Evolutionary conservation across 2,113 vertebrate genomes (phyloP).

Genomic region (Chroicocephalus ridibundus): DNA sequence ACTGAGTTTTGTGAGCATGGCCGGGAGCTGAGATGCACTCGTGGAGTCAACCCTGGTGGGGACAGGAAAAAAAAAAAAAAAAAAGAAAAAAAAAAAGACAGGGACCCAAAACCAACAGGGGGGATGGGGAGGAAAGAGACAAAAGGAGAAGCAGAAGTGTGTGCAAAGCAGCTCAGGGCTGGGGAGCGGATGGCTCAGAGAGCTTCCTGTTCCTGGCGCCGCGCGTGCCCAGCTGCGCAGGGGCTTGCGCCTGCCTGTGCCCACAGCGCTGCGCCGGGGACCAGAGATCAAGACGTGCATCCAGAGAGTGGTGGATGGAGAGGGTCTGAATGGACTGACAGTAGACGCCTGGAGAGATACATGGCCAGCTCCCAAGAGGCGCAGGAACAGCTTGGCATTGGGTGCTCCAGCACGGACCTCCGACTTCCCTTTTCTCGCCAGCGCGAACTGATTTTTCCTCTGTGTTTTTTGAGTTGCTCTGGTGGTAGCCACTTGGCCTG

Average conservation of each 20-base stretch:
- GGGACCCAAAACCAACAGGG: background rate
- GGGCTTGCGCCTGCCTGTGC: background rate
- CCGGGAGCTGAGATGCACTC: background rate
- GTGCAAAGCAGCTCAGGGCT: constrained; percentile 57
- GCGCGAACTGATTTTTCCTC: background rate
- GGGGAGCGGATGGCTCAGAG: constrained; percentile 44
- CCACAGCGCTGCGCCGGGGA: background rate
- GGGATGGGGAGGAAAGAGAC: constrained; percentile 2
- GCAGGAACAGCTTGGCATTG: background rate
- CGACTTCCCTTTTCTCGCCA: constrained; percentile 33
- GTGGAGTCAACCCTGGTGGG: background rate
- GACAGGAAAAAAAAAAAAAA: too few species aligned
- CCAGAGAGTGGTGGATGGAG: background rate
- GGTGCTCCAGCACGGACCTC: background rate
- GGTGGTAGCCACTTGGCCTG: background rate
- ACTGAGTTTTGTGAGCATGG: background rate
- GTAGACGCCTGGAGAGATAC: background rate
- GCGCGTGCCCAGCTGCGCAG: background rate
- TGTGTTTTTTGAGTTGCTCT: background rate
- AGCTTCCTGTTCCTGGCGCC: constrained; percentile 54
- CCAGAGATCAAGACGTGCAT: background rate
- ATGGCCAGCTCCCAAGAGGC: constrained; percentile 28
- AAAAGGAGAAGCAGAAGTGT: constrained; percentile 74
- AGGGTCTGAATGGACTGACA: background rate
- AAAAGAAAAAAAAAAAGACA: background rate